These are phyloP conservation scores for Stenurella melanura DNA, from an alignment of 2,888 invertebrate genomes.

Conservation along the genomic window DNA sequence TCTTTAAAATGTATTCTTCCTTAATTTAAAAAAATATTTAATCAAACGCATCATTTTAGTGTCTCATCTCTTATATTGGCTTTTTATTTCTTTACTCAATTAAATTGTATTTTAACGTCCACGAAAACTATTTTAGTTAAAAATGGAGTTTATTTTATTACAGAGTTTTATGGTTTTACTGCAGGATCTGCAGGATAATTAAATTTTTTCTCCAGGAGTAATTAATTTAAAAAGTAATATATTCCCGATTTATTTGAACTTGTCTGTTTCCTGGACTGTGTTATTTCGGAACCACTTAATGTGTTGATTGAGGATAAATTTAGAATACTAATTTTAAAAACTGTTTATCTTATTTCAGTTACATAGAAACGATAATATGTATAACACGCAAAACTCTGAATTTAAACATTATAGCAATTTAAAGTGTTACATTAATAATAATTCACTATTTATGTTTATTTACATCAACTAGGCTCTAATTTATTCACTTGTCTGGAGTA, in stretches of 20 bases:
- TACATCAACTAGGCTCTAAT: too few relatives aligned
- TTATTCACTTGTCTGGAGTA: too few relatives aligned
- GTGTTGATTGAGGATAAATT: neutral
- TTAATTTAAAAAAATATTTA: neutral
- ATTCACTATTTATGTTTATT: too few relatives aligned
- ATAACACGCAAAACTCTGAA: too few relatives aligned
- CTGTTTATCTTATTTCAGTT: neutral
- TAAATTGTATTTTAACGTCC: slow-evolving; percentile 40
- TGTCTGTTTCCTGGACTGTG: neutral
- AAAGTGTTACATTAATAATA: too few relatives aligned
- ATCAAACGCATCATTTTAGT: neutral
- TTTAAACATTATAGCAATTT: too few relatives aligned
- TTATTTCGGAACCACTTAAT: neutral
- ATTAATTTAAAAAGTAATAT: slow-evolving; percentile 32
- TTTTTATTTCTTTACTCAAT: slow-evolving; percentile 34
- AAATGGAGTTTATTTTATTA: slow-evolving; percentile 39
- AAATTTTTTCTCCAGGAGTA: slow-evolving; percentile 13
- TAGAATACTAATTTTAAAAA: neutral
- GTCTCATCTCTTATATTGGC: neutral
- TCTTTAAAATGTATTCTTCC: neutral
- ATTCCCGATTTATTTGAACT: neutral
- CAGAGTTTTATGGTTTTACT: slow-evolving; percentile 16
- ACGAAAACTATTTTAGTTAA: slow-evolving; percentile 42
- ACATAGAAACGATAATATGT: neutral
- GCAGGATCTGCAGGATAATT: slow-evolving; percentile 16